phyloP scores from a whole-genome alignment of 2,113 vertebrate species.

The Hydrolagus affinis region DNA sequence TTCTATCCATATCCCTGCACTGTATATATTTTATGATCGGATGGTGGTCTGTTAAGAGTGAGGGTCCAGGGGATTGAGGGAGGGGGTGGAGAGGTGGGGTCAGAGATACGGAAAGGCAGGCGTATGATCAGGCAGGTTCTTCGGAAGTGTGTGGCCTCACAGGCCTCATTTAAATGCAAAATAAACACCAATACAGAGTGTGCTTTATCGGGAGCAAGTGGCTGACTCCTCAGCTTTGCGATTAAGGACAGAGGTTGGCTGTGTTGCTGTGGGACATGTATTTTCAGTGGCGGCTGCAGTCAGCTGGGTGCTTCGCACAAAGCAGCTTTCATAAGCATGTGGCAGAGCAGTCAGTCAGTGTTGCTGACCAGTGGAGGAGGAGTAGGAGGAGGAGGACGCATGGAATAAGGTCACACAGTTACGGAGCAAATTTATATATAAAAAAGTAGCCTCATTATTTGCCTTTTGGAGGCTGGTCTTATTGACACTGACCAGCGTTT shows the following conservation, averaged over 20 bases:
- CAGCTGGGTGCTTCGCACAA: neutral
- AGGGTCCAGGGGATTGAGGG: neutral
- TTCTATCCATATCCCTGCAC: no score
- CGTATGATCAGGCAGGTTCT: neutral
- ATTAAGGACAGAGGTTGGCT: neutral
- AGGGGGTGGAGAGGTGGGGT: neutral
- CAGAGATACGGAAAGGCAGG: no score
- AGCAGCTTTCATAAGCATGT: constrained; percentile 1
- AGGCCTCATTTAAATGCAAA: neutral
- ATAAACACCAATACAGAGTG: neutral
- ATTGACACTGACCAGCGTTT: no score
- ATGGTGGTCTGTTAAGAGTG: neutral
- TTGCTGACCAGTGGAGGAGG: neutral
- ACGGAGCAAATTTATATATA: neutral
- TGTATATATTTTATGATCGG: neutral
- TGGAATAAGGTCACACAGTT: neutral
- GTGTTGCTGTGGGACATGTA: neutral
- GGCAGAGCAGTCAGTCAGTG: neutral
- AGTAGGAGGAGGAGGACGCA: neutral
- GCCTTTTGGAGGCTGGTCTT: neutral
- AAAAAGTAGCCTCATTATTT: neutral
- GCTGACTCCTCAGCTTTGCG: neutral
- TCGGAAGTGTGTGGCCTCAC: neutral
- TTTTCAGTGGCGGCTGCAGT: neutral
- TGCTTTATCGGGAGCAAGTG: neutral